Percentiles rank a stretch among this genome's conserved stretches.
Conservation (phyloP, 2,797 vertebrate species). For the Pantherophis vulpinus region DNA sequence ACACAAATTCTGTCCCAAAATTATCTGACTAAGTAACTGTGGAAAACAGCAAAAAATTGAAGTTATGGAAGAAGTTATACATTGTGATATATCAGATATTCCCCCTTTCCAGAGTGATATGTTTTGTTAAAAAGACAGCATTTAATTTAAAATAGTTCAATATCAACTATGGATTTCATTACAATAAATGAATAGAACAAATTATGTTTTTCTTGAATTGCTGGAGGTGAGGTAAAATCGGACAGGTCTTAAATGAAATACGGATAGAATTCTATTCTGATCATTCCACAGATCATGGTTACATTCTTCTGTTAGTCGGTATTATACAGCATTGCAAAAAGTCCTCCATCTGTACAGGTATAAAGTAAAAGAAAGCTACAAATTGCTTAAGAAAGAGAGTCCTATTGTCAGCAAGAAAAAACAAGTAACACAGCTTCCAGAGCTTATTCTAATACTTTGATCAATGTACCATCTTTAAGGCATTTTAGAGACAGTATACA, state of each 20-base stretch:
- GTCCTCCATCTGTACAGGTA: conserved; percentile 50
- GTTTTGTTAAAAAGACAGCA: not conserved
- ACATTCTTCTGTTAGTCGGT: conserved; percentile 33
- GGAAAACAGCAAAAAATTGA: not conserved
- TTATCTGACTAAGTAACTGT: not conserved
- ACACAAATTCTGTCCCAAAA: not conserved
- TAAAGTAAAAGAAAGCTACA: conserved; percentile 54
- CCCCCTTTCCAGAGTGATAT: not conserved
- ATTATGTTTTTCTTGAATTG: conserved; percentile 21
- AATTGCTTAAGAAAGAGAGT: conserved; percentile 40
- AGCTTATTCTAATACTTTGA: conserved; percentile 55
- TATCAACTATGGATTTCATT: conserved; percentile 44
- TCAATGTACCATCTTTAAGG: conserved; percentile 38
- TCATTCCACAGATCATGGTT: conserved; percentile 51
- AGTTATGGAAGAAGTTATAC: not conserved
- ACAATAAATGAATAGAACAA: conserved; percentile 34
- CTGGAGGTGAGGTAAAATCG: conserved; percentile 5
- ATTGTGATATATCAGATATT: not conserved
- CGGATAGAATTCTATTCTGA: conserved; percentile 30
- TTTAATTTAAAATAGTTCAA: conserved; percentile 14
- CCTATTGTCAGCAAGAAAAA: conserved; percentile 31
- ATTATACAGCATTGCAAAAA: conserved; percentile 48
- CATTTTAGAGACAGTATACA: conserved; percentile 22
- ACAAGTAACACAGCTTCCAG: conserved; percentile 18
- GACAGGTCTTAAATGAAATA: conserved; percentile 43